Evolutionary conservation across 1,140 invertebrate species (phyloP), one percentile per base, ranked within the genome.

Genomic region (Triops longicaudatus): DNA sequence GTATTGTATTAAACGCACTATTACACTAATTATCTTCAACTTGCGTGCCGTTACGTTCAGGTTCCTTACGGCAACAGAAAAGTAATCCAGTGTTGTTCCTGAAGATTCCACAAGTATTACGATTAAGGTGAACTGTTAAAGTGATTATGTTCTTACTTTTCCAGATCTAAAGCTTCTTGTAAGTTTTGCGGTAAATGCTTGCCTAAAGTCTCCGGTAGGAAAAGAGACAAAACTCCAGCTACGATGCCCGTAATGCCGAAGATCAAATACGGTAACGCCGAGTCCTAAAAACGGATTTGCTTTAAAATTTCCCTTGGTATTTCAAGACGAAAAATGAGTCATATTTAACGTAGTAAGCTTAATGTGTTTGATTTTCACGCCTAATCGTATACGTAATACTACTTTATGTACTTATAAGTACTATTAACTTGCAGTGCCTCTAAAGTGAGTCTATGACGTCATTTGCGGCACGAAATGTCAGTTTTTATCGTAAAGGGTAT

Each of bases 181-280:
- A 83, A 79, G 14, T 80, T 82, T 27, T 81, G 77, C 10, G 82
- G 81, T 12, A 83, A 77, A 31, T 80, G 79, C 41, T 76, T 74
- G 41, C 80, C 76, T 14, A 78, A 72, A 7, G 82, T 83, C 75
- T 83, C 82, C 4, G 82, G 82, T 26, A 83, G 79, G 11, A 78
- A 73, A 7, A 80, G 50, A 12, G 76, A 74, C 17, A 79, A 37
- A 26, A 79, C 10, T 22, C 78, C 79, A 2, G 79, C 78, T n/a
- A 79, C 10, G 7, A 83, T 71, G 3, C 80, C 80, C 17, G 77
- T 71, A 1, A 76, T 43, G 3, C 80, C 81, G 75, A 81, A 81
- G 17, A 78, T 41, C 17, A 76, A 22, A 22, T 72, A 78, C 9
- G 78, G 78, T 26, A 78, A 26, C 26, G 50, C 26, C n/a, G 50